Conservation (phyloP, 2,113 vertebrate genomes). For the Anseranas semipalmata region DNA sequence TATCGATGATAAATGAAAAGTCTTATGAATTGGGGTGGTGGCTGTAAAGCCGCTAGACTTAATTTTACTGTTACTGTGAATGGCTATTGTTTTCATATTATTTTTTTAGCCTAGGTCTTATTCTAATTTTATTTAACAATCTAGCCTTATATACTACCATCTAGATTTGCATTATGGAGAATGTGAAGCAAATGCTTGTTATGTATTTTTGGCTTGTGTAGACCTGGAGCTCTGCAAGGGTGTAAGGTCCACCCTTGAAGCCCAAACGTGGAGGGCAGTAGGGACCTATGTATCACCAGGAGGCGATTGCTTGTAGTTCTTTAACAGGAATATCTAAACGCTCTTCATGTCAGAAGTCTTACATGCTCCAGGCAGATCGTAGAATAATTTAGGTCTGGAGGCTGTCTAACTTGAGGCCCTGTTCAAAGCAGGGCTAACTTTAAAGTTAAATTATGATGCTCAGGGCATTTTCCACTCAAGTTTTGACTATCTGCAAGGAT, state of each 20-base stretch:
- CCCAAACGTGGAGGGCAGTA: background rate
- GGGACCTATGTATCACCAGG: background rate
- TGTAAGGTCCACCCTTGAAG: background rate
- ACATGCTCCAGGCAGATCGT: background rate
- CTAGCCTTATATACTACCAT: background rate
- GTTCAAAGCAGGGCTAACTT: background rate
- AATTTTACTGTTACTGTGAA: background rate
- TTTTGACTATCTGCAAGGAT: background rate
- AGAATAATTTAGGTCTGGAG: background rate
- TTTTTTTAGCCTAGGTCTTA: background rate
- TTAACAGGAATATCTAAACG: background rate
- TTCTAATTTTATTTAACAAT: background rate
- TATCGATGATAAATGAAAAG: background rate
- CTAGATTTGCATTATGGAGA: background rate
- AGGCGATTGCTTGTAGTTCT: background rate
- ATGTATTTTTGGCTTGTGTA: background rate
- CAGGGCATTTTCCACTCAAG: background rate
- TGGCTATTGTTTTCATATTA: background rate
- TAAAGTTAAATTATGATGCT: background rate
- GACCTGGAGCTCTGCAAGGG: accelerated
- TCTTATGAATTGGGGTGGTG: background rate
- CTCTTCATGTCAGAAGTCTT: background rate
- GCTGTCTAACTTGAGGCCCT: background rate
- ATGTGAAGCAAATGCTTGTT: background rate
- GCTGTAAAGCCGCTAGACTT: background rate